phyloP scores from a whole-genome alignment of 2,113 vertebrate species.

The Planiliza haematocheilus region DNA sequence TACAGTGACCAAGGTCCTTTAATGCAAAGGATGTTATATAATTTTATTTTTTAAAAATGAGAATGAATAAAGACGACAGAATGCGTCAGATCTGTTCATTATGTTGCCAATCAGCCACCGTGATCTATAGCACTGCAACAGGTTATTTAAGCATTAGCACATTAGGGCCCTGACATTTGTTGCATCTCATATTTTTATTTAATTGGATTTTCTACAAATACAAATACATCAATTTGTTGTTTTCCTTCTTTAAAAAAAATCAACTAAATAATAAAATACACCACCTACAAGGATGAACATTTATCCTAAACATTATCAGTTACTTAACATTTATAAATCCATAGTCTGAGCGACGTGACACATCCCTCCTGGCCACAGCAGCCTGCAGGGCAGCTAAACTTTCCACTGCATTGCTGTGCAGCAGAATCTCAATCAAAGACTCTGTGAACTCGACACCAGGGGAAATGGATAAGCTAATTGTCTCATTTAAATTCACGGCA shows the following conservation, averaged over 20 bases:
- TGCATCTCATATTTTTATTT: not conserved
- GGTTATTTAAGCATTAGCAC: not conserved
- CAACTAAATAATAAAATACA: too few relatives aligned
- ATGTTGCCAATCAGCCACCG: slow-evolving; percentile 18
- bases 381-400: slow-evolving; percentile 44
- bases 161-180: not conserved
- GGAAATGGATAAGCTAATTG: slow-evolving; percentile 74
- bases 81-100: slow-evolving; percentile 14
- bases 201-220: not conserved
- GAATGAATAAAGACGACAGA: not conserved
- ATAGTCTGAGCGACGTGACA: not conserved
- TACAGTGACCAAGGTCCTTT: slow-evolving; percentile 20
- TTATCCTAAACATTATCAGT: not conserved
- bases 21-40: slow-evolving; percentile 4
- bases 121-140: not conserved
- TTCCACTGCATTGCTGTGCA: slow-evolving; percentile 51
- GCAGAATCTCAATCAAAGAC: slow-evolving; percentile 72
- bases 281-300: not conserved
- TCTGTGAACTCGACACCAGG: slow-evolving; percentile 55
- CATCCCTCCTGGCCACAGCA: not conserved
- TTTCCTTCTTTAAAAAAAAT: too few relatives aligned
- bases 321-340: slow-evolving; percentile 8
- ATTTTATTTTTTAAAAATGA: slow-evolving; percentile 16
- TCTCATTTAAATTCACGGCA: slow-evolving; percentile 78
- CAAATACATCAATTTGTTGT: too few relatives aligned